phyloP scores from a whole-genome alignment of 2,888 invertebrate genomes.

The Andrena marginata region DNA sequence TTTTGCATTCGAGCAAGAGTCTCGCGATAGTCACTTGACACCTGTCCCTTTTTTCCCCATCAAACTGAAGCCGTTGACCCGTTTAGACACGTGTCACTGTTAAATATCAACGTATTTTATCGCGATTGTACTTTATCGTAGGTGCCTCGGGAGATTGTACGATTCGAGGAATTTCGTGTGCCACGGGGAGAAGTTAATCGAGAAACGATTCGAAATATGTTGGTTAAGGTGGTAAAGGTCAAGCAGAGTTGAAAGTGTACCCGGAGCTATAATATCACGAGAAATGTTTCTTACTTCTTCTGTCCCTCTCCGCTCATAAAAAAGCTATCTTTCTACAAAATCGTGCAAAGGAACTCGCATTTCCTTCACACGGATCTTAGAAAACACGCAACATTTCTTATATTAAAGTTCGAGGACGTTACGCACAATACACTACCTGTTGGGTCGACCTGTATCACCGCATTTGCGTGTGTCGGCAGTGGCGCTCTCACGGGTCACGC shows the following conservation, averaged over 20 bases:
- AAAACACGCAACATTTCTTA: conserved; percentile 47
- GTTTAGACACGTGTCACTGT: conserved; percentile 58
- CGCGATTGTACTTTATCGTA: not conserved
- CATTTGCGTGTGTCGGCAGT: conserved; percentile 65
- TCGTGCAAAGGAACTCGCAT: not conserved
- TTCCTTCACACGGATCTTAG: conserved; percentile 21
- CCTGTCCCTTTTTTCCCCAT: conserved; percentile 43
- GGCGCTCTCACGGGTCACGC: conserved; percentile 69
- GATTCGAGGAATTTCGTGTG: conserved; percentile 9
- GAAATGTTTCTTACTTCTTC: conserved; percentile 3
- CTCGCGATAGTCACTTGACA: conserved; percentile 42
- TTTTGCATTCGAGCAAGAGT: conserved; percentile 32
- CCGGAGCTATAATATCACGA: conserved; percentile 43
- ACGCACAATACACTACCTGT: conserved; percentile 71
- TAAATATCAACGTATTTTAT: conserved; percentile 43
- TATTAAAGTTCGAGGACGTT: conserved; percentile 67
- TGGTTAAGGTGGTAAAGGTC: conserved; percentile 64
- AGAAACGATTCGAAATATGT: conserved; percentile 21
- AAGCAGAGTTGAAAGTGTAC: conserved; percentile 61
- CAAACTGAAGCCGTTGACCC: conserved; percentile 48
- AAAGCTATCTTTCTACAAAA: not conserved
- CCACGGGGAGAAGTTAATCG: not conserved
- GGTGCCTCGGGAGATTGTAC: not conserved
- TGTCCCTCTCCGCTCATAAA: too few species aligned
- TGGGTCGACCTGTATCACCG: conserved; percentile 70